Percentiles rank a stretch among this genome's conserved stretches.
Conservation (phyloP, 2,113 vertebrate genomes). For the Brevimyrus niger region DNA sequence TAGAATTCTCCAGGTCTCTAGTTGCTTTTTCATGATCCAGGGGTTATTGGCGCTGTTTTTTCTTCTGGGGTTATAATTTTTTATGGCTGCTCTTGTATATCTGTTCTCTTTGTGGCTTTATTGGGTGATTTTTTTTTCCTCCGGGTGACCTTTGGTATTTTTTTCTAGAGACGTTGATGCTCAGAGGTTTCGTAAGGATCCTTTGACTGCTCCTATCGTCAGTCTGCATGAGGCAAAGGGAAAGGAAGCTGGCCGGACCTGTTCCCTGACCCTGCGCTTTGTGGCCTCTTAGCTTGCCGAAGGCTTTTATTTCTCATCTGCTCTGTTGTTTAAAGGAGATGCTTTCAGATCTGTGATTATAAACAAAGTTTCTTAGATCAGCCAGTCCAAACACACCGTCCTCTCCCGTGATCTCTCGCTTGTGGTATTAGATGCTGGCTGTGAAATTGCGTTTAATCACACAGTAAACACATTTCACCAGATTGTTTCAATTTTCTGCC, state of each 20-base stretch:
- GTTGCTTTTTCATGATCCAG: neutral
- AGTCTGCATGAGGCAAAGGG: neutral
- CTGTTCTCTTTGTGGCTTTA: neutral
- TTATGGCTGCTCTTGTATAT: neutral
- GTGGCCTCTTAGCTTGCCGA: too few relatives aligned
- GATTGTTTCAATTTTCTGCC: neutral
- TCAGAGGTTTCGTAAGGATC: neutral
- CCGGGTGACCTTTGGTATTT: neutral
- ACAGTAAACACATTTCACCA: neutral
- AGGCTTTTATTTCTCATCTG: neutral
- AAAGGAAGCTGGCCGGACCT: neutral
- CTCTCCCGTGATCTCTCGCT: neutral
- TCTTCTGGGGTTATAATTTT: neutral
- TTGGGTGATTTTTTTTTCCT: neutral
- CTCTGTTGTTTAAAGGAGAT: neutral
- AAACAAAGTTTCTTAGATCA: neutral
- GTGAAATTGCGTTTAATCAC: neutral
- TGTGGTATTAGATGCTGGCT: neutral
- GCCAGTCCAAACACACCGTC: neutral
- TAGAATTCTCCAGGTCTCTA: neutral
- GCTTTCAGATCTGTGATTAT: neutral
- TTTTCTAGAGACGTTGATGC: neutral
- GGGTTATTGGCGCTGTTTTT: neutral
- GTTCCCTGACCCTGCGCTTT: neutral
- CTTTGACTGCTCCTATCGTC: neutral